Evolutionary conservation across 2,113 vertebrate genomes (phyloP), one percentile per base, ranked within the genome.

Genomic region (Carettochelys insculpta): DNA sequence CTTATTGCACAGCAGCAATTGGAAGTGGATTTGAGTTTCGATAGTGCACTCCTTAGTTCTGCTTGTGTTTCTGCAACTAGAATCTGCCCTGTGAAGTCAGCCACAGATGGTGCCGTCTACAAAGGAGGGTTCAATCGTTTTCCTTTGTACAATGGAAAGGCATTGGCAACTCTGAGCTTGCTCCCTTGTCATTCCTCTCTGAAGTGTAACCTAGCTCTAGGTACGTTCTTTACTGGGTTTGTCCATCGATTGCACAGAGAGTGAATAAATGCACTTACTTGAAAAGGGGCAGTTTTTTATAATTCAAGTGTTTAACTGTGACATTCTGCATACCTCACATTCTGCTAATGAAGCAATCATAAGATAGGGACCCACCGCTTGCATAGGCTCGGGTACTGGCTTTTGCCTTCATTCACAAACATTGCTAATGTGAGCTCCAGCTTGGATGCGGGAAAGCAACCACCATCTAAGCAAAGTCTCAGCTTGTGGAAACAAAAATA

Each of bases 251-350:
- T 98, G 97, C 96, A 97, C 97, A 78, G 93, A 96, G 87, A 73
- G 92, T 93, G 95, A 97, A 97, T 98, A 98, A 99, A 99, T 98
- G 98, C 98, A 99, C 99, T 99, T 99, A 97, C 87, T 89, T 90
- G 95, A 96, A 96, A 87, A 90, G 75, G 90, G 90, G 86, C 1
- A 0, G n/a, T 97, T 76, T 80, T 96, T 97, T 97, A 98, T 97
- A 98, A 98, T 94, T 98, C 98, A 97, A 97, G 97, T 98, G 97
- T 97, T 96, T 95, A 96, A 92, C 88, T 94, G 89, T 96, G 98
- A 98, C 97, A 97, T 98, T 98, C 97, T 90, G 98, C 96, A 68
- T 97, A 92, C 92, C 96, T 98, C 98, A 97, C 98, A 95, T 96
- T 98, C 97, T 78, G 97, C 98, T 93, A 97, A 95, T 91, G 93